phyloP scores from a whole-genome alignment of 1,140 invertebrate genomes.

The Euwallacea similis region DNA sequence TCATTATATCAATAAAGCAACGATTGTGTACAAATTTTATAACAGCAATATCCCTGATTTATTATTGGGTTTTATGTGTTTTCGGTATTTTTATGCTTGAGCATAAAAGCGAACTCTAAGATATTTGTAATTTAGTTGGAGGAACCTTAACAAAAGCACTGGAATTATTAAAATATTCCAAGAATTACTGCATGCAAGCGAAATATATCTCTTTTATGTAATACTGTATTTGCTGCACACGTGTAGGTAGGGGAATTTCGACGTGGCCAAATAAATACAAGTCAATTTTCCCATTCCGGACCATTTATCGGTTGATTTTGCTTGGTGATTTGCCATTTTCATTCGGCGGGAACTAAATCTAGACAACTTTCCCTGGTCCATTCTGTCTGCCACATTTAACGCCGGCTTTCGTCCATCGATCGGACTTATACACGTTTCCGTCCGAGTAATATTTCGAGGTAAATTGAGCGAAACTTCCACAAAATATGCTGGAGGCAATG shows the following conservation, averaged over 20 bases:
- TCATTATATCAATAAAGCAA: conserved; percentile 16
- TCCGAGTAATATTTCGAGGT: conserved; percentile 31
- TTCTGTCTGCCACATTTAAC: conserved; percentile 32
- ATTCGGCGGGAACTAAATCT: conserved; percentile 10
- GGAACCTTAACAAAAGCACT: no score
- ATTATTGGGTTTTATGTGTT: conserved; percentile 11
- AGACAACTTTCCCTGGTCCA: conserved; percentile 22
- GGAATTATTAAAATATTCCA: no score
- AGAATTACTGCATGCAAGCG: no score
- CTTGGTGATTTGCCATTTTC: conserved; percentile 5
- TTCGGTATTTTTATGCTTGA: conserved; percentile 16
- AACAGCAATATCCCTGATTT: conserved; percentile 13
- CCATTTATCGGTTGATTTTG: background rate
- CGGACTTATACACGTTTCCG: conserved; percentile 24
- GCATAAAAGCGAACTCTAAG: conserved; percentile 14
- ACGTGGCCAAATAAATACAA: no score
- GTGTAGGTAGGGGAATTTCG: no score
- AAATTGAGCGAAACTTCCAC: conserved; percentile 34
- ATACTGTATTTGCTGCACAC: no score
- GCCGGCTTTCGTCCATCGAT: conserved; percentile 28
- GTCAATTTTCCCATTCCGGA: background rate
- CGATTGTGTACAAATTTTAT: conserved; percentile 15
- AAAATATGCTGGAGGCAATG: conserved; percentile 31
- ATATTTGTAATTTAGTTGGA: conserved; percentile 1
- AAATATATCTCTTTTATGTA: no score